Percentiles rank a stretch among this genome's conserved stretches.
Evolutionary conservation across 2,888 invertebrate genomes (phyloP).

Genomic region (Apamea epomidion): DNA sequence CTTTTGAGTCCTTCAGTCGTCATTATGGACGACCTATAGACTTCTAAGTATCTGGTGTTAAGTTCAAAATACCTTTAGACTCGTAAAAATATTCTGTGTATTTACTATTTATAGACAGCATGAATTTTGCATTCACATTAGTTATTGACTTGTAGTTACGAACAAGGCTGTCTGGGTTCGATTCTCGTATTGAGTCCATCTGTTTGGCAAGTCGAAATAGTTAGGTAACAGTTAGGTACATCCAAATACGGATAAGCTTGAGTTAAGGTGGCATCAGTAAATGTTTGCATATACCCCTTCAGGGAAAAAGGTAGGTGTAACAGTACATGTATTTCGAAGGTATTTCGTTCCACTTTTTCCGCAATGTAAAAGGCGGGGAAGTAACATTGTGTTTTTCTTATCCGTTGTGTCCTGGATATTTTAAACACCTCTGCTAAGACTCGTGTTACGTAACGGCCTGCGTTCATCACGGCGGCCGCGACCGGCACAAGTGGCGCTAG

Average conservation of each 20-base stretch:
- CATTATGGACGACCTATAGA: constrained; percentile 17
- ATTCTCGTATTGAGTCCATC: background rate
- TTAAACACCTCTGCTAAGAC: constrained; percentile 59
- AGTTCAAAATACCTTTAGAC: constrained; percentile 11
- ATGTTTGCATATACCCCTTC: background rate
- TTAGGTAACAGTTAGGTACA: background rate
- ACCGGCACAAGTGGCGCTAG: constrained; percentile 67
- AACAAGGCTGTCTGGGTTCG: constrained; percentile 12
- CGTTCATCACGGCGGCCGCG: constrained; percentile 63
- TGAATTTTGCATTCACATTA: constrained; percentile 10
- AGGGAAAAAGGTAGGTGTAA: background rate
- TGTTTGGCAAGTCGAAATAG: background rate
- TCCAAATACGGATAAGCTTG: background rate
- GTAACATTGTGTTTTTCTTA: constrained; percentile 24
- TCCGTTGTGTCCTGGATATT: constrained; percentile 41
- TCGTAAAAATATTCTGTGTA: background rate
- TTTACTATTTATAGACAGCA: constrained; percentile 6
- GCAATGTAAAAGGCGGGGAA: background rate
- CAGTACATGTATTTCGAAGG: background rate
- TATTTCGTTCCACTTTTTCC: constrained; percentile 2
- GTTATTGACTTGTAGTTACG: background rate
- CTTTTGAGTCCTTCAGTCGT: constrained; percentile 25
- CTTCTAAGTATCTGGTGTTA: constrained; percentile 14
- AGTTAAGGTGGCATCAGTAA: background rate
- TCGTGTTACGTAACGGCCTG: constrained; percentile 64